Conservation (phyloP, 2,113 vertebrate species). For the Haemorhous mexicanus region DNA sequence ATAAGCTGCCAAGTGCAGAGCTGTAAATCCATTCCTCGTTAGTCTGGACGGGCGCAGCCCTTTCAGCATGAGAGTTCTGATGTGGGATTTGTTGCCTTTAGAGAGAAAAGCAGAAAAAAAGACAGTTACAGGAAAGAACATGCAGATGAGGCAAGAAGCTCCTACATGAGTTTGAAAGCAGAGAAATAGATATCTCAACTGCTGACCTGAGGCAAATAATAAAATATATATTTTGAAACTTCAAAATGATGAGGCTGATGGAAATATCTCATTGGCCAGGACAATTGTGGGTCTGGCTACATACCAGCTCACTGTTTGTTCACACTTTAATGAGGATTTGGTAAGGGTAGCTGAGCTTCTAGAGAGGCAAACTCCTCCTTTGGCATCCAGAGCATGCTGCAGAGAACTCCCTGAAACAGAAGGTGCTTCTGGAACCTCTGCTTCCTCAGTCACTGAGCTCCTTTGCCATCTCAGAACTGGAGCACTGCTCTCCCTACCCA, state of each 20-base stretch:
- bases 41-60: constrained; percentile 89
- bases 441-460: not conserved
- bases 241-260: not conserved
- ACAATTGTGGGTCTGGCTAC: rapidly evolving
- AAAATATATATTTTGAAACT: not conserved
- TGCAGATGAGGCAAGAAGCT: not conserved
- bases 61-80: constrained; percentile 88
- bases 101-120: constrained; percentile 7
- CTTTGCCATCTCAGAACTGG: rapidly evolving
- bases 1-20: constrained; percentile 89
- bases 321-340: not conserved
- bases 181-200: not conserved
- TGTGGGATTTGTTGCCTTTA: constrained; percentile 86
- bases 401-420: not conserved
- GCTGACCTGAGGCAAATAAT: not conserved
- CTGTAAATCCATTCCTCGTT: constrained; percentile 91
- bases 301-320: not conserved
- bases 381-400: not conserved
- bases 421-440: not conserved
- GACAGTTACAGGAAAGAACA: not conserved
- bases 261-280: not conserved
- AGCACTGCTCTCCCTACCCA: not conserved
- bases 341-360: not conserved
- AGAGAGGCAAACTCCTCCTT: not conserved
- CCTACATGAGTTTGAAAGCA: not conserved